Percentiles rank a stretch among this genome's conserved stretches.
These are phyloP conservation scores for Phrynosoma blainvillii DNA, from an alignment of 2,113 vertebrate species.

Conservation along the genomic window DNA sequence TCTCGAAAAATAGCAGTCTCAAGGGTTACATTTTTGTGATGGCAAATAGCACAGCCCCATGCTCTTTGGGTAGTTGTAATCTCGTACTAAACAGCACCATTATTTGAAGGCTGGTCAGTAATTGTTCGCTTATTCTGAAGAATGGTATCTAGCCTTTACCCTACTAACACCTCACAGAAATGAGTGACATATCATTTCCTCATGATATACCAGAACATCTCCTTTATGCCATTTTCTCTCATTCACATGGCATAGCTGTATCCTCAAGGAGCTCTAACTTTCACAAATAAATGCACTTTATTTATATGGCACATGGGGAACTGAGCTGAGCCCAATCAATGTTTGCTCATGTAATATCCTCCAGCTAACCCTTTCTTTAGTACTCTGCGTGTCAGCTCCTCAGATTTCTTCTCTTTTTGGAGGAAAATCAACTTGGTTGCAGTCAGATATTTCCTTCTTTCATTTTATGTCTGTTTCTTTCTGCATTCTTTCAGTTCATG, in stretches of 20 bases:
- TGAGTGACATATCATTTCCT: conserved; percentile 25
- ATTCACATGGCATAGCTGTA: conserved; percentile 6
- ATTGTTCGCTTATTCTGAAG: conserved; percentile 16
- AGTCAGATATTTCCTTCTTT: conserved; percentile 56
- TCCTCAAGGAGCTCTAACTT: conserved; percentile 43
- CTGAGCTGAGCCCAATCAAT: conserved; percentile 43
- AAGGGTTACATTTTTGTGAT: not conserved
- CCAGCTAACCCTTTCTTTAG: conserved; percentile 19
- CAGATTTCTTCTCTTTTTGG: not conserved
- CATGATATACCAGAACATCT: conserved; percentile 22
- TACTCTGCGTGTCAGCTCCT: not conserved
- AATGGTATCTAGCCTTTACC: conserved; percentile 25
- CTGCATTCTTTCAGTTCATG: conserved; percentile 26
- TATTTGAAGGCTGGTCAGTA: conserved; percentile 37
- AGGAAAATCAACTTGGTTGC: conserved; percentile 40
- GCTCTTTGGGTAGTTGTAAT: conserved; percentile 11
- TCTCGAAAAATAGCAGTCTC: not conserved
- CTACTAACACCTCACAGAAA: not conserved
- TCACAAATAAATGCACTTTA: conserved; percentile 69
- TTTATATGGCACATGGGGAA: conserved; percentile 69
- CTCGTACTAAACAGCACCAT: not conserved
- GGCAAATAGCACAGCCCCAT: not conserved
- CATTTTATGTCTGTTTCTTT: conserved; percentile 43
- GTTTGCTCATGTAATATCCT: conserved; percentile 22
- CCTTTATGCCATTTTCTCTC: conserved; percentile 43